Conservation (phyloP, 1,140 invertebrate genomes). For the Sycophaga agraensis region DNA sequence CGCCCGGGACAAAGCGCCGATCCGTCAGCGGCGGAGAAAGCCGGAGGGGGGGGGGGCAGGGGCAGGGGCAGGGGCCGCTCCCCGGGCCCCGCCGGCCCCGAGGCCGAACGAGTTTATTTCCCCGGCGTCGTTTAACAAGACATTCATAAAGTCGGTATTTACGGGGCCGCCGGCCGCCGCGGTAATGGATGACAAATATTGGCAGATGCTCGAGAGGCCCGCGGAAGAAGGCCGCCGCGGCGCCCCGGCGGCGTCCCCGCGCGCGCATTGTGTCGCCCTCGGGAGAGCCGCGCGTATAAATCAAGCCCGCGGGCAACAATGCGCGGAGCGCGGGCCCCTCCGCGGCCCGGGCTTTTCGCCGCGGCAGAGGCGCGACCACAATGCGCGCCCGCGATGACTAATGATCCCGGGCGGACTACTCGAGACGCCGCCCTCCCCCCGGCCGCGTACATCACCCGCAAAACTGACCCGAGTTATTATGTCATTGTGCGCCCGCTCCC, state of each 20-base stretch:
- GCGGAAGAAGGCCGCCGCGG: no score
- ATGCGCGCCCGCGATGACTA: slow-evolving; percentile 55
- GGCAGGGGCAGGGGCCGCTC: background rate
- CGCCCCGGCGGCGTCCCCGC: background rate
- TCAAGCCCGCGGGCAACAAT: slow-evolving; percentile 47
- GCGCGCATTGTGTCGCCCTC: slow-evolving; percentile 38
- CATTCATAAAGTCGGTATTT: slow-evolving; percentile 49
- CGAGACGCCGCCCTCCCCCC: background rate
- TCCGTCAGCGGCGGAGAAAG: no score
- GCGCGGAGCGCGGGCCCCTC: slow-evolving; percentile 37
- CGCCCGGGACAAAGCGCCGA: no score
- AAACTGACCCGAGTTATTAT: background rate
- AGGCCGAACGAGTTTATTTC: slow-evolving; percentile 17
- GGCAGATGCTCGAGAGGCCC: slow-evolving; percentile 59
- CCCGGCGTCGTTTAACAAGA: slow-evolving; percentile 38
- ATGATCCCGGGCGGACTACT: slow-evolving; percentile 37
- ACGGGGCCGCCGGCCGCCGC: slow-evolving; percentile 40
- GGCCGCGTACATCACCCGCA: background rate
- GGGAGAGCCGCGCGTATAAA: slow-evolving; percentile 52
- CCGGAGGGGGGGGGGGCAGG: no score
- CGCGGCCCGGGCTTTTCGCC: no score
- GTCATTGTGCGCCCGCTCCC: slow-evolving; percentile 9
- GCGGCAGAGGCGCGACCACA: slow-evolving; percentile 53
- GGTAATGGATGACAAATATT: slow-evolving; percentile 60
- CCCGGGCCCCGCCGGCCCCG: background rate